Evolutionary conservation across 92 coral and sea anemone genomes (phyloP), one percentile per base, ranked within the genome.

Genomic region (Zoanthus sansibaricus): DNA sequence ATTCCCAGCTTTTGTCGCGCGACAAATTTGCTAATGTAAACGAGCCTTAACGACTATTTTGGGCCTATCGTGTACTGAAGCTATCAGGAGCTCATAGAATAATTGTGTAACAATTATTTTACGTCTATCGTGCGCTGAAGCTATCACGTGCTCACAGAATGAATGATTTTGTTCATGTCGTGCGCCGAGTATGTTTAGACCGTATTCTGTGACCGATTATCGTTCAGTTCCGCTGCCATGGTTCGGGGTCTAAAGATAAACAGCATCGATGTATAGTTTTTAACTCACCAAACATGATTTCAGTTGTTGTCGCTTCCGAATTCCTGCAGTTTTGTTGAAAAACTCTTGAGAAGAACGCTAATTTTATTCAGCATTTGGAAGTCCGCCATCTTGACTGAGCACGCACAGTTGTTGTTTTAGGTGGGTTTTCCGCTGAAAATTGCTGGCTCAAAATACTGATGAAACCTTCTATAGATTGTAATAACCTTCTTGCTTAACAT

Each of bases 331-430:
- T 70, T 70, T 31, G 9, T 47, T 1, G 75, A 70, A 70, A 70
- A 70, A 1, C 75, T 6, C 75, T 1, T 70, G 75, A 70, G 1
- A 70, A 70, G 75, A 1, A 1, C 49, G 14, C 75, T 1, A 70
- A 31, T 70, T 70, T 70, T 70, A 31, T 10, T 1, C 5, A 1
- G 0, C 45, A 31, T 70, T 25, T 70, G 4, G 37, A 20, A 3
- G 75, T 70, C 75, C 75, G 75, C 75, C 75, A 70, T 70, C 75
- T 66, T 66, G 71, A 66, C 6, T 66, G 71, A 66, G 71, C 71
- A 66, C 71, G 1, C 55, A 11, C 55, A 49, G 7, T 49, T 49
- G 11, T 49, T 49, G 55, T 49, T 49, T 49, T 49, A 11, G 9
- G 7, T 11, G 25, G 71, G 1, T 7, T 11, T 7, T 49, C 55